A percentile compares a stretch with the other conserved stretches of the same genome.
phyloP scores from a whole-genome alignment of 2,797 vertebrate genomes.

The Phalloptychus januarius region DNA sequence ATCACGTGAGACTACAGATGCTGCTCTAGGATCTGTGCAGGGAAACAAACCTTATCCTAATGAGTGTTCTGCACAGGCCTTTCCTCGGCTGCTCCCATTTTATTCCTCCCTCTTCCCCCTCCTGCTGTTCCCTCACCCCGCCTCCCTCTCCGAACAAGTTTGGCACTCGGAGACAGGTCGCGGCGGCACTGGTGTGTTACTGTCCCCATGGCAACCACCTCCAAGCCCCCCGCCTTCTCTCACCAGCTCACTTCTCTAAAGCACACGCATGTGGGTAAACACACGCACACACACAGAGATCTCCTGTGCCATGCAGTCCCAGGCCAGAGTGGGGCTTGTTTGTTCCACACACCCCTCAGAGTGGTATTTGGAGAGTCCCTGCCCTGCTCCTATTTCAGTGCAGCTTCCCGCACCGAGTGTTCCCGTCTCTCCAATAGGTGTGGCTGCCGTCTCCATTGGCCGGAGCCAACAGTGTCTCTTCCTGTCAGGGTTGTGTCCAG shows the following conservation, averaged over 20 bases:
- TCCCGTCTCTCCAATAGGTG: constrained; percentile 74
- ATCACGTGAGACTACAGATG: constrained; percentile 40
- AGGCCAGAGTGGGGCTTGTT: constrained; percentile 71
- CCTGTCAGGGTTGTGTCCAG: constrained; percentile 57
- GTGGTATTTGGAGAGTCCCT: constrained; percentile 75
- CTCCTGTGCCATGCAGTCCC: constrained; percentile 62
- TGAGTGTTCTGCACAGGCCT: constrained; percentile 17
- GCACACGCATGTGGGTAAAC: constrained; percentile 61
- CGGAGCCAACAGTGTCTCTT: constrained; percentile 53
- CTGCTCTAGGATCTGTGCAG: constrained; percentile 2
- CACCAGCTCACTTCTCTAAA: constrained; percentile 67
- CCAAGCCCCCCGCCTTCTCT: constrained; percentile 52
- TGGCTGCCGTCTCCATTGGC: constrained; percentile 64
- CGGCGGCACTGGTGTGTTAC: constrained; percentile 87
- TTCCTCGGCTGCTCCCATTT: constrained; percentile 32
- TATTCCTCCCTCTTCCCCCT: constrained; percentile 37
- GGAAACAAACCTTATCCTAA: constrained; percentile 8
- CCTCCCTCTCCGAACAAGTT: constrained; percentile 77
- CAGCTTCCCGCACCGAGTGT: constrained; percentile 63
- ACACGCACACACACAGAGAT: constrained; percentile 28
- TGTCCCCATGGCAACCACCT: constrained; percentile 86
- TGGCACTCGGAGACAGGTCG: constrained; percentile 83
- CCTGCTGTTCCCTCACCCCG: constrained; percentile 44
- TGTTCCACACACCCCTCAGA: constrained; percentile 75
- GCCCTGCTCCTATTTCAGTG: constrained; percentile 81